Evolutionary conservation across 2,113 vertebrate species (phyloP).

Genomic region (Lophochroa leadbeateri): DNA sequence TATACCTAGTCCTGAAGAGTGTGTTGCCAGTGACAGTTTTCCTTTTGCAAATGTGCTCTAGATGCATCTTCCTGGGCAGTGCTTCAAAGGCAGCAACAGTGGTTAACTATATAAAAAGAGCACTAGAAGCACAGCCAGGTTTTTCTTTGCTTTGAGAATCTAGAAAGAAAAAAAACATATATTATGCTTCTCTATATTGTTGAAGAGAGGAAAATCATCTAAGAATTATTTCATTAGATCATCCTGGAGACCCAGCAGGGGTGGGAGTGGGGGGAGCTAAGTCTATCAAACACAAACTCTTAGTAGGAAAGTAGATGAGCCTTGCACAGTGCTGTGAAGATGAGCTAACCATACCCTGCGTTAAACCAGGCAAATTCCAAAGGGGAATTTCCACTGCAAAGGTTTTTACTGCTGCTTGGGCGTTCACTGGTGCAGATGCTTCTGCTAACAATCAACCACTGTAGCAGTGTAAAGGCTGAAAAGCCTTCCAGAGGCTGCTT

Average conservation of each 20-base stretch:
- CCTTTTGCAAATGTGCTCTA: not conserved
- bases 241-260: not conserved
- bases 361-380: not conserved
- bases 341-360: not conserved
- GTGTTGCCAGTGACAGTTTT: not conserved
- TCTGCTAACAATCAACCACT: slow-evolving; percentile 18
- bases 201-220: not conserved
- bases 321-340: not conserved
- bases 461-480: not conserved
- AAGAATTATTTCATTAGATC: not conserved
- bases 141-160: not conserved
- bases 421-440: not conserved
- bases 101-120: not conserved
- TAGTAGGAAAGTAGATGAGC: not conserved
- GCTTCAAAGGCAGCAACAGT: not conserved
- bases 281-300: not conserved
- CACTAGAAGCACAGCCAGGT: not conserved
- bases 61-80: not conserved
- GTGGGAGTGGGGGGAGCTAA: too few species aligned
- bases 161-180: not conserved
- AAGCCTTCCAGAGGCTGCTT: not conserved
- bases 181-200: not conserved
- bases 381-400: slow-evolving; percentile 14
- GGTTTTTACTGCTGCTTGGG: not conserved
- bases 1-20: not conserved